These are phyloP conservation scores for Lasaia peninsularis DNA, from an alignment of 1,140 invertebrate genomes.

Conservation along the genomic window DNA sequence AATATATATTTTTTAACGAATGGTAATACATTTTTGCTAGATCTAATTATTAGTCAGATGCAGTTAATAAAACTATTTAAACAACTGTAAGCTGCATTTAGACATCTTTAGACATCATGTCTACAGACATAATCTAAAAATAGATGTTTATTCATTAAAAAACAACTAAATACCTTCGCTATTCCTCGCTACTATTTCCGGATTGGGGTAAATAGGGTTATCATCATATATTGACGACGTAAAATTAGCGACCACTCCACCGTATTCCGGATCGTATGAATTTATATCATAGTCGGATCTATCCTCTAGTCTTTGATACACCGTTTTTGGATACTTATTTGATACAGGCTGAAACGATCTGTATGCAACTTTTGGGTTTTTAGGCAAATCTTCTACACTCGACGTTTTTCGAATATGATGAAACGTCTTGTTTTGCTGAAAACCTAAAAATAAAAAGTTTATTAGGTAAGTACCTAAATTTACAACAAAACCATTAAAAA, in stretches of 20 bases:
- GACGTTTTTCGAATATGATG: constrained; percentile 49
- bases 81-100: no score
- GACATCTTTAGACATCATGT: no score
- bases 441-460: constrained; percentile 37
- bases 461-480: constrained; percentile 12
- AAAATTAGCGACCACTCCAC: constrained; percentile 62
- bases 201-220: constrained; percentile 67
- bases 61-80: no score
- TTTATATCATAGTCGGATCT: constrained; percentile 60
- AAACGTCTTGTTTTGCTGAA: constrained; percentile 50
- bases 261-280: constrained; percentile 63
- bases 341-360: constrained; percentile 59
- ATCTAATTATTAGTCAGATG: no score
- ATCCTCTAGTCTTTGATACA: constrained; percentile 53
- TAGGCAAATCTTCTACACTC: constrained; percentile 44
- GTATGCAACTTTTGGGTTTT: constrained; percentile 50
- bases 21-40: no score
- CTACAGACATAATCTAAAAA: no score
- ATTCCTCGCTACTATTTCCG: constrained; percentile 49
- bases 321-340: constrained; percentile 50
- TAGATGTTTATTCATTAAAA: no score
- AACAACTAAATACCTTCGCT: constrained; percentile 42
- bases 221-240: constrained; percentile 69
- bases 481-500: neutral
- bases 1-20: no score